A percentile compares a stretch with the other conserved stretches of the same genome.
Evolutionary conservation across 2,888 invertebrate species (phyloP).

Genomic region (Ophraella communa): DNA sequence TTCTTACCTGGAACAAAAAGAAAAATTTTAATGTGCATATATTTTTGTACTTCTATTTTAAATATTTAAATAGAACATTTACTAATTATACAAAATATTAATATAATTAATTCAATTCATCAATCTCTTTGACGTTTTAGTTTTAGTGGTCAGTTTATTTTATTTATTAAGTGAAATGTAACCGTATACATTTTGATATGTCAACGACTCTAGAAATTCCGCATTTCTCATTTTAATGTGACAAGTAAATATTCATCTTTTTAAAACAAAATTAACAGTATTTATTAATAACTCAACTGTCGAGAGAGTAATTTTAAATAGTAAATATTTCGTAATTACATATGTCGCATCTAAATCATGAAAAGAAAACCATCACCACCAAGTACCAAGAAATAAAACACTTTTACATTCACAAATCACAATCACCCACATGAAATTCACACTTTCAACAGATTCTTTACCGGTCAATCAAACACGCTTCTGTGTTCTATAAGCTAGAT

Average conservation of each 20-base stretch:
- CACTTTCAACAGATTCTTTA: too few species aligned
- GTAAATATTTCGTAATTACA: not conserved
- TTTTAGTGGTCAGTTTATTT: too few species aligned
- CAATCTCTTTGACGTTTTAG: too few species aligned
- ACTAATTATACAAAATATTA: too few species aligned
- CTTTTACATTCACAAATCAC: not conserved
- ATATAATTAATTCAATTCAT: too few species aligned
- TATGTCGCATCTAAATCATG: not conserved
- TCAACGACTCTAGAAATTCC: not conserved
- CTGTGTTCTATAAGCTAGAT: too few species aligned
- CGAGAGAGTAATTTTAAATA: not conserved
- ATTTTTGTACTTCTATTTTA: not conserved
- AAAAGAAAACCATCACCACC: not conserved
- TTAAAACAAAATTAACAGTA: not conserved
- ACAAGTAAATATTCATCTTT: not conserved
- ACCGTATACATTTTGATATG: too few species aligned
- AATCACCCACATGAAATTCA: slow-evolving; percentile 14
- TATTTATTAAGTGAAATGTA: too few species aligned
- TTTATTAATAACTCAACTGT: not conserved
- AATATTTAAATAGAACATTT: too few species aligned
- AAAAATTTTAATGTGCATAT: not conserved
- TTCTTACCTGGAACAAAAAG: not conserved
- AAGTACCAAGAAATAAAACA: not conserved
- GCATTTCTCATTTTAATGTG: not conserved
- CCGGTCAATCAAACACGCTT: too few species aligned